Evolutionary conservation across 2,888 invertebrate genomes (phyloP), one percentile per base, ranked within the genome.

Genomic region (Lasioglossum malachurum): DNA sequence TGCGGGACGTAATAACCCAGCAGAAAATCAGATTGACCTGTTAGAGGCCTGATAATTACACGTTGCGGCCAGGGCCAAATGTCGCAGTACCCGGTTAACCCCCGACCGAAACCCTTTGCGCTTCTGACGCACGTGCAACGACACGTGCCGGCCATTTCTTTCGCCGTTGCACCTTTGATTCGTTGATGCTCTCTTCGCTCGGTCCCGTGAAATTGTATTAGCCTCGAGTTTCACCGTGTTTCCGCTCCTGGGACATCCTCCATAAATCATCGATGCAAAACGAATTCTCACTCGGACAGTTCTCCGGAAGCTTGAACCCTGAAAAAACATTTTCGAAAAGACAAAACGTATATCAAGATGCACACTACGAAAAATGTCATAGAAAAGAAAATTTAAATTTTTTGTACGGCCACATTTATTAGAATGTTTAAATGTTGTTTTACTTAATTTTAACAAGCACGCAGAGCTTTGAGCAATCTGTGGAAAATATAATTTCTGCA

Each of bases 1-100:
- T 31, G 46, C 80, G 53, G 78, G 4, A 53, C n/a, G 14, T 90
- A 90, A 90, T 87, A 74, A 80, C 38, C 41, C 27, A 49, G 44
- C 8, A 74, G 72, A 84, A 60, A 91, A 91, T 91, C 90, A 90
- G 85, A 88, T 91, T 46, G 82, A 91, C 90, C 88, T 91, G 91
- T 88, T 88, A 80, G 78, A 44, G 38, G 64, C 10, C 80, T 67
- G 64, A 89, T 94, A 94, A 94, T 94, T 94, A 92, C 86, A 93
- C 91, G 94, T 92, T 93, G 75, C 85, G 80, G 84, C 79, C 72
- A 73, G 88, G 89, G 93, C 94, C 94, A 94, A 94, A 94, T 94
- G 94, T 94, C 93, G 91, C 90, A 86, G 82, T 87, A 92, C 91
- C n/a, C 53, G 93, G 93, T 94, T 94, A 93, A 94, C 93, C 94